Base-by-base conservation (phyloP, 1,140 invertebrate genomes). In the Drosophila pachea region DNA sequence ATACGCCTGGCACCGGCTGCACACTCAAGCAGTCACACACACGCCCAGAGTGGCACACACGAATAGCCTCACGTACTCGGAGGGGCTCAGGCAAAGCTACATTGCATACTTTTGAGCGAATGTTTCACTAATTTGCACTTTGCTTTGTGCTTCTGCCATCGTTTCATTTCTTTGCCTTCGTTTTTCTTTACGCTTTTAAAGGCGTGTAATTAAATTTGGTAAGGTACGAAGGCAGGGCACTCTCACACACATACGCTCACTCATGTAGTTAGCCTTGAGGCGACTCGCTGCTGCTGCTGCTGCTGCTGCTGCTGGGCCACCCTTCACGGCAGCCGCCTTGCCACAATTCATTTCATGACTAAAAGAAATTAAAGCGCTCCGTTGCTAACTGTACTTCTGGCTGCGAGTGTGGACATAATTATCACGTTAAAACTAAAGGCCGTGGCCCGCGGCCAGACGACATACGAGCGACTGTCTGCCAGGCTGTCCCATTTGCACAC, bases 71-170 rank as follows among this genome's bases (percentile, higher is more conserved):
- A 68, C 56, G 49, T 62, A 29, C 7, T 8, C 43, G 31, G 22
- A 35, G 22, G 31, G 16, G 31, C 53, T 35, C 33, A 60, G 8
- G 22, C 29, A 50, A 62, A 63, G 36, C 48, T 64, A 43, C 68
- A 62, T 74, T 60, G 61, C 67, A 71, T 71, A 84, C 60, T 76
- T 79, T 74, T 43, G 66, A 73, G 81, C 79, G 60, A 59, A 64
- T 62, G 73, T 71, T 79, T 86, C 81, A 79, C 79, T 83, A 83
- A 83, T 83, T 83, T 86, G 76, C 79, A 83, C 79, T 76, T 73
- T 73, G 81, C 76, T 68, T 68, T 78, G 69, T 78, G 50, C 40
- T 52, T 64, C 48, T 68, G 61, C 69, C 62, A 56, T 66, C 55
- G 45, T 36, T 47, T 52, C 14, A 32, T 65, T 66, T 64, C 36